Evolutionary conservation across 1,140 invertebrate species (phyloP), one percentile per base, ranked within the genome.

Genomic region (Drosophila sp.): DNA sequence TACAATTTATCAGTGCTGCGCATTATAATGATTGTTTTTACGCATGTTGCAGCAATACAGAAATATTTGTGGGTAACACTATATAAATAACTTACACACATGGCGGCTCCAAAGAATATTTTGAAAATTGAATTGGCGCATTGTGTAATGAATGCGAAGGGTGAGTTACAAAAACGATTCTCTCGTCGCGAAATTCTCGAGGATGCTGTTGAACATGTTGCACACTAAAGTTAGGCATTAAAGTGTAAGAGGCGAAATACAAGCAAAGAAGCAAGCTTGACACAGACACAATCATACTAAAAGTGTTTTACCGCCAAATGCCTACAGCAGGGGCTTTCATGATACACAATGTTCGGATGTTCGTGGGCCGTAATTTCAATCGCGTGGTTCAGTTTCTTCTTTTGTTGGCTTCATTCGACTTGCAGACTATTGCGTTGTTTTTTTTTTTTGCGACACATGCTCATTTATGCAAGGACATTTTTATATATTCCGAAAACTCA

Each of bases 251-350:
- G 29, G 36, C 29, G 29, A 50, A 48, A 29, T 48, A 21, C 45
- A 34, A 34, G 40, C 8, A 25, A 45, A 36, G 51, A n/a, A 41
- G 21, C 1, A 21, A 66, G 61, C 53, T 53, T 77, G 73, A 9
- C 54, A 57, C 69, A 73, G 76, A 74, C 64, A 74, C 79, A 81
- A 81, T 81, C 78, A 81, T 61, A 81, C 78, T 81, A 81, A 81
- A 81, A 81, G 79, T 81, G 79, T 81, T 70, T 74, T 69, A 73
- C 78, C 72, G 78, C 21, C 78, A 81, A 77, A 70, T 73, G 63
- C 59, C 73, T 63, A 72, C 72, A 32, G 43, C 43, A 62, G 18
- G 3, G 34, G 50, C 73, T 77, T 81, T 81, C 81, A 81, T 81
- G 74, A 74, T 70, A 54, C 51, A 58, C 21, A 13, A 18, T 25